A percentile compares a stretch with the other conserved stretches of the same genome.
These are phyloP conservation scores for Ammodytes dubius DNA, from an alignment of 2,113 vertebrate genomes.

Conservation along the genomic window DNA sequence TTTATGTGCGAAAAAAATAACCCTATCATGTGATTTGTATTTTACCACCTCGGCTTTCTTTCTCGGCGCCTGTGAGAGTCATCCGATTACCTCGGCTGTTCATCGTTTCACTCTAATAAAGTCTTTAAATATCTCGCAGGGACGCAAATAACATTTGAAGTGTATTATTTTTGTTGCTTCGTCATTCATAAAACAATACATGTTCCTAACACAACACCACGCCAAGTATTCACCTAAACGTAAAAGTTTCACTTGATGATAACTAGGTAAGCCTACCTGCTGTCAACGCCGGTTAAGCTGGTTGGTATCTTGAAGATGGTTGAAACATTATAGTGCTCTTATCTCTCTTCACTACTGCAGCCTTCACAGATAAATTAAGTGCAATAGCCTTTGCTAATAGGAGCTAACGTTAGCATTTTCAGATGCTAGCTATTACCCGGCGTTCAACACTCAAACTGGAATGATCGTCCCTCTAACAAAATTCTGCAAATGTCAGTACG, in stretches of 20 bases:
- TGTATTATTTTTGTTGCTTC: not conserved
- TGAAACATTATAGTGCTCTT: conserved; percentile 47
- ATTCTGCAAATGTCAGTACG: not conserved
- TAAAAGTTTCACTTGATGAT: not conserved
- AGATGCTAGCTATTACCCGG: conserved; percentile 32
- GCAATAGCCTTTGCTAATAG: not conserved
- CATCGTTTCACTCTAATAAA: not conserved
- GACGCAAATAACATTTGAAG: not conserved
- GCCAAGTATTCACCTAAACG: too few species aligned
- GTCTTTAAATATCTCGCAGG: not conserved
- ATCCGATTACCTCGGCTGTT: conserved; percentile 32
- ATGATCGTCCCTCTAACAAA: not conserved
- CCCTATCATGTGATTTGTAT: conserved; percentile 70
- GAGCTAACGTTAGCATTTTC: conserved; percentile 37
- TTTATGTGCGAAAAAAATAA: not conserved
- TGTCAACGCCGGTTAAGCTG: conserved; percentile 1
- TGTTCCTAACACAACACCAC: not conserved
- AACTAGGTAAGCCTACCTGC: conserved; percentile 14
- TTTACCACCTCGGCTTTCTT: conserved; percentile 47
- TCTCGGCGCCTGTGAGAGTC: conserved; percentile 32
- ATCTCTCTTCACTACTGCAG: not conserved
- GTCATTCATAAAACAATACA: too few species aligned
- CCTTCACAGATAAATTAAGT: not conserved
- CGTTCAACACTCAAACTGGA: not conserved
- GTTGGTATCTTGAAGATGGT: conserved; percentile 7